These are phyloP conservation scores for Zaprionus lachaisei DNA, from an alignment of 1,140 invertebrate species.

Conservation along the genomic window DNA sequence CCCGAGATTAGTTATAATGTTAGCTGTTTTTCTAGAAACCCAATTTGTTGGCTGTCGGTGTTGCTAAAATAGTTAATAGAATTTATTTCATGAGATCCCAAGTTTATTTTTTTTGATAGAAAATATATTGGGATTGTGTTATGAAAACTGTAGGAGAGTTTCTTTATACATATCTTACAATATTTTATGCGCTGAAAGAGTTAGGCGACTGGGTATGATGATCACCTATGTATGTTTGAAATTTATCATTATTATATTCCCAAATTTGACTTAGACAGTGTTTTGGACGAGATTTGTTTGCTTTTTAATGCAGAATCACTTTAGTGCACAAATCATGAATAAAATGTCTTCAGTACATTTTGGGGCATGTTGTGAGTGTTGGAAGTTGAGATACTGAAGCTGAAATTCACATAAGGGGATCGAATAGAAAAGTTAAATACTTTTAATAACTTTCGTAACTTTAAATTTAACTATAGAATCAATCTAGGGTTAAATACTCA, in stretches of 20 bases:
- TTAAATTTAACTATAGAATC: not conserved
- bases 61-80: not conserved
- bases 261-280: not conserved
- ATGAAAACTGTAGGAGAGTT: not conserved
- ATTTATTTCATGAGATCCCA: not conserved
- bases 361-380: not conserved
- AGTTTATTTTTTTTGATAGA: not conserved
- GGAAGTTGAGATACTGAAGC: rapidly evolving
- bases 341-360: not conserved
- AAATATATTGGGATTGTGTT: not conserved
- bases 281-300: not conserved
- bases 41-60: slow-evolving; percentile 2
- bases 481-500: not conserved
- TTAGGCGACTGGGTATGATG: not conserved
- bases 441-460: not conserved
- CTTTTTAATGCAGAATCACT: not conserved
- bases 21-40: not conserved
- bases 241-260: too few species aligned
- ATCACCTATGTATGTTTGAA: too few species aligned
- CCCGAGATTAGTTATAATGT: slow-evolving; percentile 24
- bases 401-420: not conserved
- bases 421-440: not conserved
- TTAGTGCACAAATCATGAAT: not conserved
- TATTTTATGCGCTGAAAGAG: not conserved
- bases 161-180: not conserved